A percentile compares a stretch with the other conserved stretches of the same genome.
phyloP scores from a whole-genome alignment of 2,888 invertebrate species.

The Boloria selene region DNA sequence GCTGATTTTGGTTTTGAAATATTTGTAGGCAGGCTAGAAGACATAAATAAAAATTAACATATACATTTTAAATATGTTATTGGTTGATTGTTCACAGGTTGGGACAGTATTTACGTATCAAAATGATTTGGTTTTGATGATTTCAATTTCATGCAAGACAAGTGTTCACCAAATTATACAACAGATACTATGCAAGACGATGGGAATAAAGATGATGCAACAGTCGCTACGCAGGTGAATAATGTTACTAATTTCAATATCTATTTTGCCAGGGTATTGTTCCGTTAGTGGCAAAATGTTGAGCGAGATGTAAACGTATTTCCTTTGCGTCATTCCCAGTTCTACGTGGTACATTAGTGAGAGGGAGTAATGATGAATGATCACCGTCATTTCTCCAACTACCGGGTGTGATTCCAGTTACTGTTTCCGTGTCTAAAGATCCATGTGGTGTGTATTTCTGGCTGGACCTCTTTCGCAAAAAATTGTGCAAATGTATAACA shows the following conservation, averaged over 20 bases:
- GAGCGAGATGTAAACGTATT: constrained; percentile 41
- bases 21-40: neutral
- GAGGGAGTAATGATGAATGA: constrained; percentile 36
- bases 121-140: constrained; percentile 24
- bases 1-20: too few relatives aligned
- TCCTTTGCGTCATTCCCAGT: constrained; percentile 37
- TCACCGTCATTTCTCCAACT: constrained; percentile 42
- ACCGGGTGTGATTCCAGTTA: constrained; percentile 32
- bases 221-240: too few relatives aligned
- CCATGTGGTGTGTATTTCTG: constrained; percentile 21
- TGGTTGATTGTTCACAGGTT: too few relatives aligned
- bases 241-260: constrained; percentile 30
- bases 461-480: constrained; percentile 20
- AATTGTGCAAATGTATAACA: constrained; percentile 32
- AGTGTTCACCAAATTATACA: constrained; percentile 20
- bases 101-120: constrained; percentile 17
- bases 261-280: constrained; percentile 43
- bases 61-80: too few relatives aligned
- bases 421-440: constrained; percentile 20
- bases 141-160: constrained; percentile 22
- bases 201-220: constrained; percentile 3
- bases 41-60: constrained; percentile 4
- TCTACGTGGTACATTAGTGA: constrained; percentile 40
- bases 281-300: constrained; percentile 43
- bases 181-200: constrained; percentile 13